Conservation (phyloP, 1,140 invertebrate genomes). For the Solenopsis fugax region DNA sequence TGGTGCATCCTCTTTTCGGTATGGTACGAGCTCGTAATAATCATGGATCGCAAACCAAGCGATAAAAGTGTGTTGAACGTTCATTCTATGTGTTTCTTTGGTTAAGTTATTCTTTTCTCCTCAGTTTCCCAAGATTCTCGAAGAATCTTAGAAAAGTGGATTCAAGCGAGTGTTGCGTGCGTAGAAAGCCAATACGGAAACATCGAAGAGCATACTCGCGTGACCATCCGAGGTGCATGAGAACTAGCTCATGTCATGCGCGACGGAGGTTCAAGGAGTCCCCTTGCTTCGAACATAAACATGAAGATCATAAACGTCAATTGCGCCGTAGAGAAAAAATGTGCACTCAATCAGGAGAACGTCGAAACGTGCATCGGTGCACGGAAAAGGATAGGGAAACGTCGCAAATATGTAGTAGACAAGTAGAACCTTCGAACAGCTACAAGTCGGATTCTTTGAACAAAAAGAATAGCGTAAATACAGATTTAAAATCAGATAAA, state of each 20-base stretch:
- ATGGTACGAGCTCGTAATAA: slow-evolving; percentile 65
- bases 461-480: not conserved
- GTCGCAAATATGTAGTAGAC: not conserved
- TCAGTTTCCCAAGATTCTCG: slow-evolving; percentile 66
- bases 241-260: not conserved
- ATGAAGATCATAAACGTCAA: not conserved
- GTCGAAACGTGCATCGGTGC: not conserved
- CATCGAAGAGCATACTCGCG: not conserved
- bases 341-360: not conserved
- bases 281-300: not conserved
- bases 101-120: not conserved
- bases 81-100: not conserved
- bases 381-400: not conserved
- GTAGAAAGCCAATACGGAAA: not conserved
- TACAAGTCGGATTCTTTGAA: slow-evolving; percentile 10
- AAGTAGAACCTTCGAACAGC: not conserved
- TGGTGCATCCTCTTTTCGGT: slow-evolving; percentile 74
- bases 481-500: not conserved
- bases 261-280: not conserved
- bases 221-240: not conserved
- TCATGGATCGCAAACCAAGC: not conserved
- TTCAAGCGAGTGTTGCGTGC: slow-evolving; percentile 53
- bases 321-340: not conserved
- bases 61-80: not conserved
- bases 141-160: slow-evolving; percentile 46